Base-by-base conservation (phyloP, 2,797 vertebrate genomes). In the Scarus forsteni region DNA sequence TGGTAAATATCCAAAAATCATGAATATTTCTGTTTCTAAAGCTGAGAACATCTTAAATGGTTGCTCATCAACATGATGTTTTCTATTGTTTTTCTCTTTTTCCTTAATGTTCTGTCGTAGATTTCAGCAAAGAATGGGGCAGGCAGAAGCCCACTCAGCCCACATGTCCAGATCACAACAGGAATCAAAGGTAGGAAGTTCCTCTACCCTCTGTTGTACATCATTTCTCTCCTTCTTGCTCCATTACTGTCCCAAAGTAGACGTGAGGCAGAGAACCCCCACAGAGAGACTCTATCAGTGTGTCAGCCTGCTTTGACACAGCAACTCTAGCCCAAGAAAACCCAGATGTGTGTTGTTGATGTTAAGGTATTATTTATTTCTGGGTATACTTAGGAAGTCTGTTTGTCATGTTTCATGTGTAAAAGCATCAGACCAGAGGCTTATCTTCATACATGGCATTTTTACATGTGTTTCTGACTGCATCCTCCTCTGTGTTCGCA, bases 101-200 rank as follows among this genome's bases (percentile, higher is more conserved):
- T 35, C 56, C 51, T 18, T 55, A 68, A 15, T 60, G 0, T 70
- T 14, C 75, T 72, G 81, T 89, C 92, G 68, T 78, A 99, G 98
- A 95, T 99, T 71, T 96, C 96, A 82, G 98, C 98, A 15, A 94
- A 95, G 76, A 99, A 99, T 38, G 91, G 95, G 43, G 97, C 96
- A 44, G 98, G 98, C 16, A 89, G 92, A 59, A 97, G 98, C 15
- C 98, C 98, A 1, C 96, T 96, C 72, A 98, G 96, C 77, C 93
- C 95, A 63, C 95, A 95, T 65, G 90, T 99, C 84, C 93, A 92
- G 83, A 93, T 99, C 91, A 97, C 95, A 8, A 99, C 97, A 88
- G 96, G 95, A 81, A 96, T 98, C 79, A 97, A 95, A 97, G 97
- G 98, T 86, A 61, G 40, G 46, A 52, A 16, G 45, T 44, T 7